Evolutionary conservation across 1,140 invertebrate genomes (phyloP).

Genomic region (Sminthurinus signatus): DNA sequence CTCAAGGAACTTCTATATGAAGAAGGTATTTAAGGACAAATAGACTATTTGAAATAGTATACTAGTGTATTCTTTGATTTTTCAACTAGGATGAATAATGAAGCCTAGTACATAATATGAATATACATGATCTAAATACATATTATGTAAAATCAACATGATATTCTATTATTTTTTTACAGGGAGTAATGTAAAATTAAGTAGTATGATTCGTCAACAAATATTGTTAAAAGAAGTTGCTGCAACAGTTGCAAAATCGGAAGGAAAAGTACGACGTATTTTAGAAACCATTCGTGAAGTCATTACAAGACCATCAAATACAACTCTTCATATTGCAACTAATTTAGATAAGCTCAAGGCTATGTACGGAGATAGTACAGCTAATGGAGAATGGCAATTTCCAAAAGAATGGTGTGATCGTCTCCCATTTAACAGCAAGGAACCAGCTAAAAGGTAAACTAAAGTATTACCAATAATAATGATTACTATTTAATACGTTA

Average conservation of each 20-base stretch:
- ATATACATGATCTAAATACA: too few relatives aligned
- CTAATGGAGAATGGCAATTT: slow-evolving; percentile 43
- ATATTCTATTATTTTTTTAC: slow-evolving; percentile 32
- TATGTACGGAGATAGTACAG: slow-evolving; percentile 42
- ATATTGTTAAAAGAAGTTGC: slow-evolving; percentile 64
- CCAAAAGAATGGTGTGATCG: slow-evolving; percentile 14
- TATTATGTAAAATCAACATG: too few relatives aligned
- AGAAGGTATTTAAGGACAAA: too few relatives aligned
- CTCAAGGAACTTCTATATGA: slow-evolving; percentile 57
- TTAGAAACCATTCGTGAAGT: slow-evolving; percentile 56
- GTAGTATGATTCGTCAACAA: slow-evolving; percentile 65
- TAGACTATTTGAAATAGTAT: too few relatives aligned
- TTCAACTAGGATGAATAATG: too few relatives aligned
- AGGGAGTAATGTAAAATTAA: slow-evolving; percentile 66
- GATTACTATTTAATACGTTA: too few relatives aligned
- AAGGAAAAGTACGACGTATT: slow-evolving; percentile 51
- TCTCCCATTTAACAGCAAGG: slow-evolving; percentile 13
- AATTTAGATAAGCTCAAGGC: slow-evolving; percentile 57
- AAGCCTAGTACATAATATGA: too few relatives aligned
- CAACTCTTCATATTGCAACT: slow-evolving; percentile 65
- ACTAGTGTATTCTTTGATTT: slow-evolving; percentile 1
- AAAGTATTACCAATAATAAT: background rate
- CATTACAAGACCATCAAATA: slow-evolving; percentile 55
- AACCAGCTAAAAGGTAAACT: slow-evolving; percentile 9
- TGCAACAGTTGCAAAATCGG: slow-evolving; percentile 41